Conservation (phyloP, 2,113 vertebrate species). For the Maccullochella peelii region DNA sequence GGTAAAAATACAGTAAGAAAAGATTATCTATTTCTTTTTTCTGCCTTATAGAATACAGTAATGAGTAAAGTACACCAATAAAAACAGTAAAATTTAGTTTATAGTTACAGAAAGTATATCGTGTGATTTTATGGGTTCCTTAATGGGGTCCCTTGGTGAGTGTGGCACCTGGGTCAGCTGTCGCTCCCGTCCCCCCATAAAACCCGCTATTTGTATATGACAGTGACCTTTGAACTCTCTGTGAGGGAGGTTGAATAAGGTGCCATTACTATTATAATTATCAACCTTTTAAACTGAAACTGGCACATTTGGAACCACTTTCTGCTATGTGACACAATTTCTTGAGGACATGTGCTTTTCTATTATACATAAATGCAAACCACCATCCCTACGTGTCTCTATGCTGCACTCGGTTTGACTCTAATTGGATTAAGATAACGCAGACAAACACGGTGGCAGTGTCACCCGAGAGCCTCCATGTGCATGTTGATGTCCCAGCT, state of each 20-base stretch:
- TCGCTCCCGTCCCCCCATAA: neutral
- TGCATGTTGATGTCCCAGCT: conserved; percentile 19
- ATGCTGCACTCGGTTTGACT: conserved; percentile 30
- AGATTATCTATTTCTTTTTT: too few species aligned
- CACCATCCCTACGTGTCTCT: neutral
- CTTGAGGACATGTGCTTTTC: conserved; percentile 12
- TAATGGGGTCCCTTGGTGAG: neutral
- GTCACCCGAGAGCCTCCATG: conserved; percentile 34
- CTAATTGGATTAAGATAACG: conserved; percentile 62
- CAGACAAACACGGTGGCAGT: conserved; percentile 34
- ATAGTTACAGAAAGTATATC: neutral
- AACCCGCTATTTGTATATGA: neutral
- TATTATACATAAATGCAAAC: conserved; percentile 17
- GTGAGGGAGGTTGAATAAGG: neutral
- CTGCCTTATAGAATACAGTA: neutral
- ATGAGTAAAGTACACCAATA: neutral
- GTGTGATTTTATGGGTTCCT: neutral
- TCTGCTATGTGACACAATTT: neutral
- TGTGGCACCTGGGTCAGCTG: neutral
- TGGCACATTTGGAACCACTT: neutral
- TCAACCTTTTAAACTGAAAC: neutral
- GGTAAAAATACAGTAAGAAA: too few species aligned
- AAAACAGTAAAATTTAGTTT: neutral
- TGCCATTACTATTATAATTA: neutral
- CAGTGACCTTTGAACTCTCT: neutral